Conservation (phyloP, 2,113 vertebrate species). For the Rhea americana region DNA sequence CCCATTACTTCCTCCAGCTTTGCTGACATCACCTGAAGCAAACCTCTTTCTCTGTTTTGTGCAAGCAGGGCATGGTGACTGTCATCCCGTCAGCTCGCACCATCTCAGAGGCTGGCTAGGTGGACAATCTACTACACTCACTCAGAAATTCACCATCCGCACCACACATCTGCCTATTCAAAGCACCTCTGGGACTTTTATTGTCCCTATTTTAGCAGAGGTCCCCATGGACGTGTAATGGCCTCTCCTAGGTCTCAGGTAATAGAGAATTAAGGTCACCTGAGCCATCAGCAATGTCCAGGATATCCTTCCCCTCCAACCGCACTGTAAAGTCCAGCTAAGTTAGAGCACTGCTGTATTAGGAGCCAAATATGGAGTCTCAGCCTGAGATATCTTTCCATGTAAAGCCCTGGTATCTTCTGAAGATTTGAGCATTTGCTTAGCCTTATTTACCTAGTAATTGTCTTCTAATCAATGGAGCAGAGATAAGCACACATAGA, state of each 20-base stretch:
- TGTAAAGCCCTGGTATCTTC: background rate
- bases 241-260: background rate
- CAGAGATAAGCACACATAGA: background rate
- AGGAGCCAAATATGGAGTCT: background rate
- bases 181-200: background rate
- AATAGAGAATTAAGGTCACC: background rate
- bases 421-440: slow-evolving; percentile 31
- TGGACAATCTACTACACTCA: rapidly evolving
- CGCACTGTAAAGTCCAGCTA: rapidly evolving
- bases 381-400: background rate
- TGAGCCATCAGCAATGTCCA: background rate
- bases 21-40: background rate
- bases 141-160: background rate
- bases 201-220: background rate
- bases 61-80: background rate
- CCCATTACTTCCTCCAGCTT: background rate
- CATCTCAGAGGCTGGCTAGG: background rate
- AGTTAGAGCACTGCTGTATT: background rate
- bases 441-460: background rate
- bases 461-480: slow-evolving; percentile 2
- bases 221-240: background rate
- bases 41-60: slow-evolving; percentile 21
- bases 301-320: background rate
- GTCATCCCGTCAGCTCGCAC: rapidly evolving
- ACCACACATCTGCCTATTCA: too few species aligned